Evolutionary conservation across 2,797 vertebrate genomes (phyloP), one percentile per base, ranked within the genome.

Genomic region (Monodelphis domestica): DNA sequence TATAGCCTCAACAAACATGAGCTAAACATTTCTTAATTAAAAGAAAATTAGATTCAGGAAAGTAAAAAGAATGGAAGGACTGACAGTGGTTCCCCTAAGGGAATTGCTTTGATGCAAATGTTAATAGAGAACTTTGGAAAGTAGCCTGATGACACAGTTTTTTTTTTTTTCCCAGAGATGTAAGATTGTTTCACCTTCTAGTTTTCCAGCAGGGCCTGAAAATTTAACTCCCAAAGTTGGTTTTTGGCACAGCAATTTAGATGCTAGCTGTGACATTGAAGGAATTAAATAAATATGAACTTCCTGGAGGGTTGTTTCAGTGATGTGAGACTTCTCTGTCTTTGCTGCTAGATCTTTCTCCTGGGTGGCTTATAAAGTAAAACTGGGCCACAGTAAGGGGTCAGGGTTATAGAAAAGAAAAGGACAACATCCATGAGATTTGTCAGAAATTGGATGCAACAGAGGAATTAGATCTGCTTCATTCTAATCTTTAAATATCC

Each of bases 211-310:
- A 95, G 15, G 50, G 59, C 87, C 29, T 50, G 94, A 91, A 94
- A 89, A 88, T 89, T 88, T 95, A 88, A 90, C 53, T 92, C 91
- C 53, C 54, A 59, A 55, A 93, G 87, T 87, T 30, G 45, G 84
- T 53, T 30, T 26, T 54, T 30, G 90, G 53, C 89, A n/a, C 0
- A 1, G 7, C 51, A 29, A 24, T 88, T 17, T 51, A 55, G 56
- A 52, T 24, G 21, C 70, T 70, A 30, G 30, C 0, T 29, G 30
- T 29, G 30, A 57, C 93, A 78, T 38, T 50, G 87, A 88, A 45
- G 3, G n/a, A 78, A 53, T n/a, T 84, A n/a, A 53, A 52, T 57
- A 51, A 88, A 90, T 0, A 52, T 24, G 87, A 30, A 12, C 15
- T n/a, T 87, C 63, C 24, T 1, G 56, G 33, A 30, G 28, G 24